Evolutionary conservation across 2,797 vertebrate species (phyloP), one percentile per base, ranked within the genome.

Genomic region (Masticophis lateralis): DNA sequence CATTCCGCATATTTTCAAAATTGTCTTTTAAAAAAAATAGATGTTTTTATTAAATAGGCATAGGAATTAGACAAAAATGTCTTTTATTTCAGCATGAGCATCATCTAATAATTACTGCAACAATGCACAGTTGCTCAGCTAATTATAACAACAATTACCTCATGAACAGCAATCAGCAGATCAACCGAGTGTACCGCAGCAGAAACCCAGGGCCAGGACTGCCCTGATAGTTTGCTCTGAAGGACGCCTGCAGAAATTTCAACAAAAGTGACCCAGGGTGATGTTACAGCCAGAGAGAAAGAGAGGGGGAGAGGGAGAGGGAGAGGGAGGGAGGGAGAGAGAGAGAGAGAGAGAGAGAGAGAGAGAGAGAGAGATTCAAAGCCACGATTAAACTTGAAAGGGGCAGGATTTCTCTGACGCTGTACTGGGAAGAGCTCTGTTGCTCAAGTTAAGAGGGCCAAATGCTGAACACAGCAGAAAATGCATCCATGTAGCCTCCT

Each of bases 1-100:
- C 97, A 98, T 97, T 97, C 98, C 96, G 96, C 96, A 96, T 96
- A 97, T 94, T 98, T 98, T 97, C 96, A 97, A 97, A 98, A 97
- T 95, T 96, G 95, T 93, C 90, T 96, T 97, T 32, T 0, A 3
- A 69, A 69, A 43, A 83, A 74, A 32, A 69, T 32, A 47, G 20
- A 47, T 43, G 37, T 83, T 83, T 83, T 47, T 43, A 94, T 51
- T 47, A 51, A 93, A 79, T 47, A 95, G 32, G 63, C 16, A 89
- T 91, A 90, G 37, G 92, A 93, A 95, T 86, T 94, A 56, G 87
- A 95, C 66, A 0, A 90, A 95, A 95, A 96, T 91, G 63, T 94
- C 87, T 92, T 95, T 93, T 90, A 93, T 5, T 27, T 95, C 95
- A 94, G 12, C 18, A 83, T 92, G 92, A 83, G 90, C 87, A 69